Evolutionary conservation across 2,113 vertebrate genomes (phyloP).

Genomic region (Amblyopsis rosae): DNA sequence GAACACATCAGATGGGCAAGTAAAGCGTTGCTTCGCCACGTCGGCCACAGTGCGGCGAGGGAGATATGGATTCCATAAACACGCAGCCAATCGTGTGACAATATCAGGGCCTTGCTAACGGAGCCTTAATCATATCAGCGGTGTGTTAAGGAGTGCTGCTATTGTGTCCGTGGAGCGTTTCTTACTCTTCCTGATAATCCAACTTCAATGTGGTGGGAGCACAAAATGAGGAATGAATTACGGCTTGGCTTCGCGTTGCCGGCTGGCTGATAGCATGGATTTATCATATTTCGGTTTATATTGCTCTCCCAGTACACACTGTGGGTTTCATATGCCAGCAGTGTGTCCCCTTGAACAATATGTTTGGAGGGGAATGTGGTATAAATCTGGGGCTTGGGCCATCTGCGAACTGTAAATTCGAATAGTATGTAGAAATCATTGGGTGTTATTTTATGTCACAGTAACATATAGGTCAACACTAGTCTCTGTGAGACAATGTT

Average conservation of each 20-base stretch:
- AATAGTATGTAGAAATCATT: no score
- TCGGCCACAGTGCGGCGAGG: not conserved
- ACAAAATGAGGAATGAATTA: constrained; percentile 42
- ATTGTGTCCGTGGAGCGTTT: constrained; percentile 53
- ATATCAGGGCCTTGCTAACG: constrained; percentile 38
- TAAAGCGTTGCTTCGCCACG: not conserved
- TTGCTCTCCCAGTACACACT: constrained; percentile 35
- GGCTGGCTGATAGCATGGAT: constrained; percentile 44
- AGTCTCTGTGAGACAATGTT: no score
- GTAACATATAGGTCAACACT: no score
- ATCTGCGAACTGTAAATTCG: no score
- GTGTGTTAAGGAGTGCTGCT: constrained; percentile 49
- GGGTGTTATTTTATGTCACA: no score
- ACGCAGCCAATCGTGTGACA: constrained; percentile 39
- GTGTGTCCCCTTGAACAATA: constrained; percentile 12
- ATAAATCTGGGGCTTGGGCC: no score
- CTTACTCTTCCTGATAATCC: constrained; percentile 58
- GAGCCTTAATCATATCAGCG: constrained; percentile 58
- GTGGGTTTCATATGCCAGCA: constrained; percentile 2
- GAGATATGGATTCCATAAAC: constrained; percentile 35
- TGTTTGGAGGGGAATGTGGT: not conserved
- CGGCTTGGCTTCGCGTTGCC: constrained; percentile 34
- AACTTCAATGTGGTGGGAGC: constrained; percentile 41
- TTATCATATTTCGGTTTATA: constrained; percentile 60
- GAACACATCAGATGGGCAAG: no score